These are phyloP conservation scores for Tursiops truncatus DNA, from an alignment of 2,113 vertebrate genomes.

Conservation along the genomic window DNA sequence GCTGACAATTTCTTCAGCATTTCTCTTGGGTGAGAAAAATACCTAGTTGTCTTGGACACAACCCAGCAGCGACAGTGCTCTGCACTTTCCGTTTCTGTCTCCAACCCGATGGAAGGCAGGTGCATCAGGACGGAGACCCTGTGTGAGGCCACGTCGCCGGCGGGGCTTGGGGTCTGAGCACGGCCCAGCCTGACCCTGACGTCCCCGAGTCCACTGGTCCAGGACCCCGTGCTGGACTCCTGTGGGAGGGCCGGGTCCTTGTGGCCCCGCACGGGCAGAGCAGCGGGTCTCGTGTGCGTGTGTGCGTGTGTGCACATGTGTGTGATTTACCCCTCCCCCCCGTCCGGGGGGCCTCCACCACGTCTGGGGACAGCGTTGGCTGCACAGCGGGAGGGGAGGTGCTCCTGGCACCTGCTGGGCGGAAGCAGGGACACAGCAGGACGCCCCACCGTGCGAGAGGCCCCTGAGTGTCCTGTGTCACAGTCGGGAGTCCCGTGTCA, in stretches of 20 bases:
- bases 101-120: neutral
- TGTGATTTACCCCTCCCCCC: neutral
- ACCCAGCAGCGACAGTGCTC: fast-evolving
- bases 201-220: fast-evolving
- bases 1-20: neutral
- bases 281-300: neutral
- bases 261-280: fast-evolving
- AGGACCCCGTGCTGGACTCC: fast-evolving
- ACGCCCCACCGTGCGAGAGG: no score
- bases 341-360: neutral
- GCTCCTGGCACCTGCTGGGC: neutral
- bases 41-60: fast-evolving
- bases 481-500: no score
- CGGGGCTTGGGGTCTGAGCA: neutral
- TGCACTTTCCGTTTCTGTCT: fast-evolving
- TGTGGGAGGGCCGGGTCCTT: neutral
- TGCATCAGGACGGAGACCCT: fast-evolving
- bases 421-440: neutral
- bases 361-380: fast-evolving
- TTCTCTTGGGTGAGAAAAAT: neutral
- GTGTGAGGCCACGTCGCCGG: neutral
- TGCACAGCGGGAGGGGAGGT: neutral
- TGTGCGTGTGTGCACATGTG: fast-evolving
- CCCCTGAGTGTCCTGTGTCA: neutral
- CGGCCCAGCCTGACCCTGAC: fast-evolving